Evolutionary conservation across 1,140 invertebrate genomes (phyloP).

Genomic region (Adoxophyes honmai): DNA sequence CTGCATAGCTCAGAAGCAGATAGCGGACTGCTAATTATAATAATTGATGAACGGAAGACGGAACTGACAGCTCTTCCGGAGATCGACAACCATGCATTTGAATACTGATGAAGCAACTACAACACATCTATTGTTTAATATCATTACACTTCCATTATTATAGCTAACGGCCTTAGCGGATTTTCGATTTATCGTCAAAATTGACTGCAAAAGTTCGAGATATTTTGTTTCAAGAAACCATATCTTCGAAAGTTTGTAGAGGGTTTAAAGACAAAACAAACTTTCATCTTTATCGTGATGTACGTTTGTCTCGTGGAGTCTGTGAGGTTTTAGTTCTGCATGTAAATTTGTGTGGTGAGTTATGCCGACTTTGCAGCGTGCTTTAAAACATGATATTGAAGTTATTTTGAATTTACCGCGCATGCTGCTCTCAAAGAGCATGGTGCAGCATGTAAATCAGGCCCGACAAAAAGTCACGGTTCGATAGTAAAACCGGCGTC

Average conservation of each 20-base stretch:
- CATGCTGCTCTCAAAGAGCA: slow-evolving; percentile 39
- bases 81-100: slow-evolving; percentile 28
- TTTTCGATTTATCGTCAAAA: no score
- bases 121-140: no score
- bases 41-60: slow-evolving; percentile 26
- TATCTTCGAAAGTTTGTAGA: slow-evolving; percentile 4
- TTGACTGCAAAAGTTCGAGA: neutral
- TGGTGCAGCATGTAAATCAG: slow-evolving; percentile 50
- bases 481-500: slow-evolving; percentile 43
- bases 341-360: neutral
- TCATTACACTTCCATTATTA: no score
- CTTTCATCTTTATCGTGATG: slow-evolving; percentile 6
- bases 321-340: neutral
- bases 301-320: neutral
- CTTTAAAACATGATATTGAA: slow-evolving; percentile 26
- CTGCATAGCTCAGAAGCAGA: neutral
- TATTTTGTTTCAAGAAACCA: slow-evolving; percentile 6
- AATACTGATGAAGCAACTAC: slow-evolving; percentile 18
- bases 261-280: slow-evolving; percentile 11
- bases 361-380: neutral
- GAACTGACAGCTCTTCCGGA: slow-evolving; percentile 33
- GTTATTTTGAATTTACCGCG: slow-evolving; percentile 27
- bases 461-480: slow-evolving; percentile 45
- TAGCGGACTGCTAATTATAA: slow-evolving; percentile 21
- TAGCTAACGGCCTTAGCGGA: no score